A percentile compares a stretch with the other conserved stretches of the same genome.
Conservation (phyloP, 2,888 invertebrate genomes). For the Pycnomerus fuliginosus region DNA sequence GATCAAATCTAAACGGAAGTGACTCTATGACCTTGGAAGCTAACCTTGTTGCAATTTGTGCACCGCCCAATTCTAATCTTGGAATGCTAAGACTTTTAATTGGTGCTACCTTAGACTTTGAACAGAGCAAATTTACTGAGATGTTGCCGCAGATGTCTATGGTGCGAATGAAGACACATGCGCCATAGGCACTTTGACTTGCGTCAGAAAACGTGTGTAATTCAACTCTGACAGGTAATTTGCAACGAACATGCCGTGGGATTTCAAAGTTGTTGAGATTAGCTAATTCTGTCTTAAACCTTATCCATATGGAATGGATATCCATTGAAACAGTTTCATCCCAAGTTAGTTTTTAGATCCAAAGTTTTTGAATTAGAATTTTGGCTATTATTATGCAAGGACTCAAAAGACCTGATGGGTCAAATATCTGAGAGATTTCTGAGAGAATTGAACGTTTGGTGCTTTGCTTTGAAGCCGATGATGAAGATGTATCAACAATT, state of each 20-base stretch:
- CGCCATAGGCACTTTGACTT: slow-evolving; percentile 25
- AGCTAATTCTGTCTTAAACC: slow-evolving; percentile 10
- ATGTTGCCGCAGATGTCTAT: slow-evolving; percentile 5
- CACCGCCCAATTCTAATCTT: too few species aligned
- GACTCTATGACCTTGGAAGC: too few species aligned
- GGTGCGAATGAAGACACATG: slow-evolving; percentile 25
- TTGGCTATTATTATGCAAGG: slow-evolving; percentile 28
- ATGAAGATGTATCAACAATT: slow-evolving; percentile 6
- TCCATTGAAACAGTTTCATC: slow-evolving; percentile 23
- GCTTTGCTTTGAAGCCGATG: slow-evolving; percentile 1
- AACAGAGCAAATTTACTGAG: slow-evolving; percentile 18
- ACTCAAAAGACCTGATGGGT: slow-evolving; percentile 29
- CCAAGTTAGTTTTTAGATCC: slow-evolving; percentile 28
- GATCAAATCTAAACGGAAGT: too few species aligned
- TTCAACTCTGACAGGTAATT: slow-evolving; percentile 9
- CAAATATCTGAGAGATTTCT: slow-evolving; percentile 28
- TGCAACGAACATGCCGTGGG: slow-evolving; percentile 13
- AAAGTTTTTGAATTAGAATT: slow-evolving; percentile 29
- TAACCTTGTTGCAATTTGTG: too few species aligned
- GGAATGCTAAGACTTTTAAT: too few species aligned
- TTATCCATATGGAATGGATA: slow-evolving; percentile 18
- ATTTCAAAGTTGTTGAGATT: slow-evolving; percentile 17
- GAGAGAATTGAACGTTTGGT: slow-evolving; percentile 24
- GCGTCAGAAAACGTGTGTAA: slow-evolving; percentile 35
- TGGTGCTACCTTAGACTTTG: slow-evolving; percentile 29